Evolutionary conservation across 2,888 invertebrate species (phyloP).

Genomic region (Sesia bembeciformis): DNA sequence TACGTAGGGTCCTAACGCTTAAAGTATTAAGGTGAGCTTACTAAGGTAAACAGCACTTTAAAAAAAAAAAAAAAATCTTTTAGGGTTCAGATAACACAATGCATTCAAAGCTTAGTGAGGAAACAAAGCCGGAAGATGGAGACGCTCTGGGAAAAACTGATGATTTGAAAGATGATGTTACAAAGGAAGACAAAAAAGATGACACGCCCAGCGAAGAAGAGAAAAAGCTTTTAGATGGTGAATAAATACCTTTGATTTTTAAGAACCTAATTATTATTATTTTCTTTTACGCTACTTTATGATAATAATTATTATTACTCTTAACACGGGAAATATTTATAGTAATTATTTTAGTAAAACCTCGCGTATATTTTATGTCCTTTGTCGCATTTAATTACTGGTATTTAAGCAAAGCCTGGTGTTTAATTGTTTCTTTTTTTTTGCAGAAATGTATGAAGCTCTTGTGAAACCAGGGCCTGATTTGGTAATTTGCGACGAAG

Average conservation of each 20-base stretch:
- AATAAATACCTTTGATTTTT: neutral
- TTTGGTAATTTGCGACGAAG: constrained; percentile 95
- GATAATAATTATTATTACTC: no score
- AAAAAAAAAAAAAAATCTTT: no score
- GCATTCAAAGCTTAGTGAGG: constrained; percentile 41
- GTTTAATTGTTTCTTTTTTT: constrained; percentile 1
- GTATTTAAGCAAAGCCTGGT: neutral
- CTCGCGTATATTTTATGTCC: no score
- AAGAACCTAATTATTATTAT: neutral
- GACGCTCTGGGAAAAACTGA: constrained; percentile 52
- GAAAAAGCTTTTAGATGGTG: constrained; percentile 84
- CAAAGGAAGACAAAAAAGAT: constrained; percentile 56
- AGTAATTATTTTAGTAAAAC: no score
- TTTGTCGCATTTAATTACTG: no score
- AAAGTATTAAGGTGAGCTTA: no score
- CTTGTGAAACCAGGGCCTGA: constrained; percentile 94
- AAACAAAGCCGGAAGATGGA: constrained; percentile 42
- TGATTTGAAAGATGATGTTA: constrained; percentile 74
- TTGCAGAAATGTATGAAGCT: constrained; percentile 85
- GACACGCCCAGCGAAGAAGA: constrained; percentile 71
- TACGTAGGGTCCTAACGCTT: no score
- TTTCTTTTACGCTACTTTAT: no score
- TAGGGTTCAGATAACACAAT: constrained; percentile 42
- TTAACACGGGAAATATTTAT: no score
- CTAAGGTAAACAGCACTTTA: no score